phyloP scores from a whole-genome alignment of 2,113 vertebrate genomes.

The Mobula hypostoma region DNA sequence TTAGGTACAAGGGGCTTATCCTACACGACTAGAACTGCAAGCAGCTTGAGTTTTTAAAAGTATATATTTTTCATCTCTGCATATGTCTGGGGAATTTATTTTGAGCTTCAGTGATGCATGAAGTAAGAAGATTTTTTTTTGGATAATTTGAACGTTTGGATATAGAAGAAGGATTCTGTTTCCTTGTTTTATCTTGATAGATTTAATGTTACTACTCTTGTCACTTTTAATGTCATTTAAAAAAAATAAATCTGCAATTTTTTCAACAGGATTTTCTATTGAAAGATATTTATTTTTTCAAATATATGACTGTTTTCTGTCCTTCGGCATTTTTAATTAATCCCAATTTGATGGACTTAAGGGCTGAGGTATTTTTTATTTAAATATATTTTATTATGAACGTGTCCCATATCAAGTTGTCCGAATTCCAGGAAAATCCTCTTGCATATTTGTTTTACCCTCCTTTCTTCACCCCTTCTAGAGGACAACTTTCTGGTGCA shows the following conservation, averaged over 20 bases:
- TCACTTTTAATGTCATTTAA: neutral
- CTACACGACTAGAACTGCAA: conserved; percentile 50
- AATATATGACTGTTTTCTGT: neutral
- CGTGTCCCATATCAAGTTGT: neutral
- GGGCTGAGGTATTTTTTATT: no score
- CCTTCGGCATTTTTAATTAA: neutral
- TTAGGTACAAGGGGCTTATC: conserved; percentile 65
- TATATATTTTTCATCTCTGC: conserved; percentile 25
- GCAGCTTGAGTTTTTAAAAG: conserved; percentile 42
- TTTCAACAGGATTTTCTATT: neutral
- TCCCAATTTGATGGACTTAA: neutral
- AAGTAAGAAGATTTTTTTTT: conserved; percentile 39
- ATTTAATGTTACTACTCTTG: neutral
- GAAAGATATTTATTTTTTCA: neutral
- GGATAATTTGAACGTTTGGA: neutral
- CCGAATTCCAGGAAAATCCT: neutral
- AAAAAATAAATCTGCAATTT: neutral
- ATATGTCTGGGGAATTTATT: conserved; percentile 42
- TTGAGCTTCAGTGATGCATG: conserved; percentile 48
- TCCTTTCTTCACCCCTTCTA: neutral
- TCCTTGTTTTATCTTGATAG: neutral
- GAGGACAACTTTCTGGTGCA: neutral
- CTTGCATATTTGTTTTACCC: neutral
- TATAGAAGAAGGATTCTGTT: neutral
- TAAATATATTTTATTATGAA: neutral